A percentile compares a stretch with the other conserved stretches of the same genome.
Evolutionary conservation across 2,888 invertebrate species (phyloP).

Genomic region (Nephrotoma appendiculata): DNA sequence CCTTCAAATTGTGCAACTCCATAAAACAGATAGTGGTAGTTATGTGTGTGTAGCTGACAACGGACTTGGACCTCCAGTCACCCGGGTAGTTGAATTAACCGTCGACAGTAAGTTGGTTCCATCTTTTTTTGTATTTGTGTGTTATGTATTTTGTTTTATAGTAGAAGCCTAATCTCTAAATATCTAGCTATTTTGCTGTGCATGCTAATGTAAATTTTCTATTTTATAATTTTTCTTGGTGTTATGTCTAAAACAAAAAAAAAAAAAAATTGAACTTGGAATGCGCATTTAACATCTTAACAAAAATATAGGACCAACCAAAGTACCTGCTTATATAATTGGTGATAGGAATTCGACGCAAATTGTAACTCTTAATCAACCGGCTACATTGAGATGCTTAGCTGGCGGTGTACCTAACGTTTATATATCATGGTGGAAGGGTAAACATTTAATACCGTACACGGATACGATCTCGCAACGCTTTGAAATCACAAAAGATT

Average conservation of each 20-base stretch:
- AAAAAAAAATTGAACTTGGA: background rate
- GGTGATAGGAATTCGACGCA: conserved; percentile 49
- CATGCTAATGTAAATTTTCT: background rate
- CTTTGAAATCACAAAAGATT: conserved; percentile 53
- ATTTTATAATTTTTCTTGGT: background rate
- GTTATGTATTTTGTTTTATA: background rate
- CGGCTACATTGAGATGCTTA: conserved; percentile 59
- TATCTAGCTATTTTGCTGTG: background rate
- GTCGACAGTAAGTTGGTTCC: conserved; percentile 49
- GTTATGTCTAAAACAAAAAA: conserved; percentile 9
- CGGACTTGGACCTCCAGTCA: conserved; percentile 50
- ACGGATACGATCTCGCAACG: conserved; percentile 22
- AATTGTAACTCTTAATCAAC: conserved; percentile 54
- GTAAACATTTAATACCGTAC: conserved; percentile 57
- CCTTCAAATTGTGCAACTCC: conserved; percentile 67
- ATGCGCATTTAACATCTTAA: conserved; percentile 39
- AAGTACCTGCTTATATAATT: conserved; percentile 43
- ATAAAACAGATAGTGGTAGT: conserved; percentile 65
- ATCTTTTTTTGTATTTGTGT: background rate
- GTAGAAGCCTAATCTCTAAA: background rate
- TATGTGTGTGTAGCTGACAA: conserved; percentile 81
- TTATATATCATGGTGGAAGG: conserved; percentile 72
- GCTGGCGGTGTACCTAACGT: conserved; percentile 72
- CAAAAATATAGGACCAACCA: background rate
- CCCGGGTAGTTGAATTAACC: conserved; percentile 51